Evolutionary conservation across 2,797 vertebrate genomes (phyloP).

Genomic region (Labeo calbasu): DNA sequence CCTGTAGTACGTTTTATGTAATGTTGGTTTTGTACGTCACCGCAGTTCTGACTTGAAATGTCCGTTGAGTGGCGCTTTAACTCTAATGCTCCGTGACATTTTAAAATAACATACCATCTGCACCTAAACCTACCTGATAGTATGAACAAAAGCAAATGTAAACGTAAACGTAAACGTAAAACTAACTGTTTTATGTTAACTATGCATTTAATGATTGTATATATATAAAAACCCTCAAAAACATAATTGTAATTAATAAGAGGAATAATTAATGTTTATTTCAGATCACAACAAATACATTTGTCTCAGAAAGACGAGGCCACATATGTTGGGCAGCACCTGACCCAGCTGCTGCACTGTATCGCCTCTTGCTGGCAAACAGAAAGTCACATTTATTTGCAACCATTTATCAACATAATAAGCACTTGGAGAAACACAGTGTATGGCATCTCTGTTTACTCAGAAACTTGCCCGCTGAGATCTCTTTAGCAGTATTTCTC

Average conservation of each 20-base stretch:
- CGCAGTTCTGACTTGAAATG: no score
- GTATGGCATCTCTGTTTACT: conserved; percentile 43
- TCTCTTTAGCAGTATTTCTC: conserved; percentile 36
- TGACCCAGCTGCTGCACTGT: conserved; percentile 29
- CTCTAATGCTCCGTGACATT: no score
- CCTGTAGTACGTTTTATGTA: no score
- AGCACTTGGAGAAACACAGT: conserved; percentile 29
- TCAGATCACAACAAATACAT: conserved; percentile 5
- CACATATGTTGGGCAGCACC: conserved; percentile 7
- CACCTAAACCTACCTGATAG: no score
- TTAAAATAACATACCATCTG: no score
- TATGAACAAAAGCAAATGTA: no score
- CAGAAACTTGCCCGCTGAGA: conserved; percentile 42
- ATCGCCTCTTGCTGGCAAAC: conserved; percentile 28
- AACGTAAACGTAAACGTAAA: no score
- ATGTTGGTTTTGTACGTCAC: no score
- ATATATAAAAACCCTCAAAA: neutral
- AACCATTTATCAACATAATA: conserved; percentile 47
- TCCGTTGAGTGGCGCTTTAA: no score
- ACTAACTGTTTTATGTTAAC: neutral
- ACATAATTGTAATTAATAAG: neutral
- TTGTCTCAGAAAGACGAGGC: neutral
- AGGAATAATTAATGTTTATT: neutral
- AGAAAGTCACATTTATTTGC: conserved; percentile 20
- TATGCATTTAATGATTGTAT: neutral